Base-by-base conservation (phyloP, 2,113 vertebrate species). In the Caretta caretta region DNA sequence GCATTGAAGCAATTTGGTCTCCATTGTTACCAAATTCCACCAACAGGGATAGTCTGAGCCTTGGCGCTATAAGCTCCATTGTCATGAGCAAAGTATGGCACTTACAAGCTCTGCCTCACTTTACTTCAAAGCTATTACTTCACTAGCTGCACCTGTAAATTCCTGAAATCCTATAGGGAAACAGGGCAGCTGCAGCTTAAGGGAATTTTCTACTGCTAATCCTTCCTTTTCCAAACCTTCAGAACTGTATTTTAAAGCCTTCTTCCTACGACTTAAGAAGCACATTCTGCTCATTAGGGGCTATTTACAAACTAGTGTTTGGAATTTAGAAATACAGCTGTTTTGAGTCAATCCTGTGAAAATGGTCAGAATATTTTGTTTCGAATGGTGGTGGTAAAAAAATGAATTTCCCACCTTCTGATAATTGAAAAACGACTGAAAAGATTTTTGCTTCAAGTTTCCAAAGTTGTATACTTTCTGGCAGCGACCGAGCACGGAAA, bases 31-130 rank as follows among this genome's bases (percentile, higher is more conserved):
- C 1, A 53, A 2, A 0, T 0, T 10, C 6, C 38, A 25, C 25
- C 17, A 38, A 38, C 19, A 22, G 19, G 31, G n/a, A 19, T 72
- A 72, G 35, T 20, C n/a, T 38, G 17, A 38, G 65, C 65, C n/a
- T 22, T 38, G 16, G n/a, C 5, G 19, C 9, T 38, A 38, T 22
- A 72, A 72, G 2, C 16, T n/a, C 17, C 35, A 72, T 38, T 72
- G 59, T 25, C 35, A 53, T 11, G 20, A 1, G 0, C 2, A 3
- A 53, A 51, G 10, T 54, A 54, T 0, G 0, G 48, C 20, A 25
- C 19, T 16, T 48, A 27, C 42, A 78, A 78, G 42, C 38, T 27
- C 13, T 2, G 25, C 24, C 75, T 48, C 75, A 78, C 25, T 24
- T 78, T 48, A 24, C 42, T 48, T 46, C 42, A 48, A 48, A 48